phyloP scores from a whole-genome alignment of 2,888 invertebrate genomes.

The Leucophenga montana region DNA sequence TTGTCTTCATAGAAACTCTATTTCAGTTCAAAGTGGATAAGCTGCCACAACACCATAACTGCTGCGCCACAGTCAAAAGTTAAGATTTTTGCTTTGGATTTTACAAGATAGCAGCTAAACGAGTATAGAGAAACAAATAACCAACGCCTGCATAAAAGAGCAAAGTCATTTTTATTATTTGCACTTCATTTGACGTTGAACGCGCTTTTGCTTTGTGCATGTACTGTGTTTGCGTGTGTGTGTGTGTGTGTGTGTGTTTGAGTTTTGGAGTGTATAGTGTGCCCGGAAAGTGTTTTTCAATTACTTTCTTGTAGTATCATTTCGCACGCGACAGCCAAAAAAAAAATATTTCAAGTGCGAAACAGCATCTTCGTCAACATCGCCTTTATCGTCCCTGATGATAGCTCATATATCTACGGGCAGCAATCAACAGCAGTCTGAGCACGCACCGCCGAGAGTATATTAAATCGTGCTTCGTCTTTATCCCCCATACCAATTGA shows the following conservation, averaged over 20 bases:
- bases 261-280: not conserved
- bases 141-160: not conserved
- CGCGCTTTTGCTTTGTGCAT: not conserved
- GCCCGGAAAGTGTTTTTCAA: slow-evolving; percentile 6
- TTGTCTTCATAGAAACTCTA: no score
- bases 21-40: no score
- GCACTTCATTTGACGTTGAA: not conserved
- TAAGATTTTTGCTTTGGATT: no score
- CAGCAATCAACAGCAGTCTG: not conserved
- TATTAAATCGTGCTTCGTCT: no score
- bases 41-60: no score
- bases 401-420: not conserved
- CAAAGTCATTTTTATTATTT: slow-evolving; percentile 19
- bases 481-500: no score
- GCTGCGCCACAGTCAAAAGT: not conserved
- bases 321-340: no score
- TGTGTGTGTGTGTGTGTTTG: not conserved
- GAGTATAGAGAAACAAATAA: no score
- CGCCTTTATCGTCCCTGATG: not conserved
- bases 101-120: no score
- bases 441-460: not conserved
- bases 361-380: no score
- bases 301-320: no score
- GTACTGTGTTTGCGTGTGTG: not conserved
- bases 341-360: no score